phyloP scores from a whole-genome alignment of 2,888 invertebrate genomes.

The Caradrina clavipalpis region DNA sequence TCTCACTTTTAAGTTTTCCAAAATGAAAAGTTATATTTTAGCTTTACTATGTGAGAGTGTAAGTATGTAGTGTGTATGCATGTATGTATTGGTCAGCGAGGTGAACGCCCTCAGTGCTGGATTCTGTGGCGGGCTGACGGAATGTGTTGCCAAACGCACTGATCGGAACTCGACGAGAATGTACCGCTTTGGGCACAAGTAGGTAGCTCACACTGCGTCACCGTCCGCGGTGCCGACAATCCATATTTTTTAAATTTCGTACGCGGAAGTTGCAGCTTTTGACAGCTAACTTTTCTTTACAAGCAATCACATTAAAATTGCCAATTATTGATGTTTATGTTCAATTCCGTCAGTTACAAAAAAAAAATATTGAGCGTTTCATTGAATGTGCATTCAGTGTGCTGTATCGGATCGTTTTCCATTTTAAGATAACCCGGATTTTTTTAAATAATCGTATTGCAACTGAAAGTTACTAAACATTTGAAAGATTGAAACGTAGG shows the following conservation, averaged over 20 bases:
- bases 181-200: constrained; percentile 78
- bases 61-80: constrained; percentile 61
- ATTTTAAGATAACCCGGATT: constrained; percentile 6
- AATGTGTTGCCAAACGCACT: constrained; percentile 89
- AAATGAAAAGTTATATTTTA: constrained; percentile 55
- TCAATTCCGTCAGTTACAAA: constrained; percentile 5
- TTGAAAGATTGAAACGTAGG: neutral
- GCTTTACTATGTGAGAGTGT: constrained; percentile 56
- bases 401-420: neutral
- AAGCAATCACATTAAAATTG: constrained; percentile 29
- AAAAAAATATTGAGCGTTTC: neutral
- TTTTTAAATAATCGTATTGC: neutral
- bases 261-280: constrained; percentile 53
- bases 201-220: constrained; percentile 66
- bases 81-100: constrained; percentile 73
- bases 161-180: constrained; percentile 84
- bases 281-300: constrained; percentile 53
- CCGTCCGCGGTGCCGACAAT: constrained; percentile 41
- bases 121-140: constrained; percentile 82
- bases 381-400: constrained; percentile 14
- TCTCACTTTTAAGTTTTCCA: constrained; percentile 31
- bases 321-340: constrained; percentile 19
- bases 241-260: constrained; percentile 42
- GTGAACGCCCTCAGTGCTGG: constrained; percentile 84
- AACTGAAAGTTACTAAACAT: neutral